Evolutionary conservation across 2,113 vertebrate species (phyloP).

Genomic region (Myocastor coypus): DNA sequence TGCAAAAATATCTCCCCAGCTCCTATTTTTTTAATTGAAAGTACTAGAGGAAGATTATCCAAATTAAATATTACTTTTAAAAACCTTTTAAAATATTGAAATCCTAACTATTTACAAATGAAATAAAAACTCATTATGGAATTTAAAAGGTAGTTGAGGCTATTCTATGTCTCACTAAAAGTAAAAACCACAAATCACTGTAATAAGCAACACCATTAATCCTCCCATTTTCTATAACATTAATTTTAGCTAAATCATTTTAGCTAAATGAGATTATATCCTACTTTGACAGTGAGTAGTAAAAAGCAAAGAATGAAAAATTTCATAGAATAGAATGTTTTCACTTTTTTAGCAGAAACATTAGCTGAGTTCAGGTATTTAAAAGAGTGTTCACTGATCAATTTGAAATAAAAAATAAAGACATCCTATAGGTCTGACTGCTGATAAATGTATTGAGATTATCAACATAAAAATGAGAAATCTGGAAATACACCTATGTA

Average conservation of each 20-base stretch:
- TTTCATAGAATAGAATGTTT: background rate
- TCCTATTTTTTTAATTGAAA: background rate
- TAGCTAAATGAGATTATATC: background rate
- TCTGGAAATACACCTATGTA: background rate
- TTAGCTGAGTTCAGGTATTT: background rate
- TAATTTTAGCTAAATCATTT: background rate
- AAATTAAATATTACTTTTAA: background rate
- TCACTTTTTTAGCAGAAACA: constrained; percentile 12
- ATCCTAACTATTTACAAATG: background rate
- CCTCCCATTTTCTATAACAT: background rate
- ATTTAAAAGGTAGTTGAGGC: background rate
- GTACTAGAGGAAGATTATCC: background rate
- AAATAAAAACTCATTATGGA: background rate
- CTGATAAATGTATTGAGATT: background rate
- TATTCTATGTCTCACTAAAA: background rate
- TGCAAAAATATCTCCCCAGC: too few species aligned
- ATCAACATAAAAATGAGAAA: background rate
- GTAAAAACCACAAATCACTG: background rate
- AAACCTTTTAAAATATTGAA: background rate
- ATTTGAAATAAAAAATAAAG: background rate
- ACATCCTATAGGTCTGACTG: background rate
- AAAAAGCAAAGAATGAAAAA: background rate
- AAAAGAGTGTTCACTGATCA: background rate
- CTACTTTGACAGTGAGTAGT: background rate
- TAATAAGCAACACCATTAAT: background rate